Evolutionary conservation across 2,113 vertebrate species (phyloP).

Genomic region (Phoxinus phoxinus): DNA sequence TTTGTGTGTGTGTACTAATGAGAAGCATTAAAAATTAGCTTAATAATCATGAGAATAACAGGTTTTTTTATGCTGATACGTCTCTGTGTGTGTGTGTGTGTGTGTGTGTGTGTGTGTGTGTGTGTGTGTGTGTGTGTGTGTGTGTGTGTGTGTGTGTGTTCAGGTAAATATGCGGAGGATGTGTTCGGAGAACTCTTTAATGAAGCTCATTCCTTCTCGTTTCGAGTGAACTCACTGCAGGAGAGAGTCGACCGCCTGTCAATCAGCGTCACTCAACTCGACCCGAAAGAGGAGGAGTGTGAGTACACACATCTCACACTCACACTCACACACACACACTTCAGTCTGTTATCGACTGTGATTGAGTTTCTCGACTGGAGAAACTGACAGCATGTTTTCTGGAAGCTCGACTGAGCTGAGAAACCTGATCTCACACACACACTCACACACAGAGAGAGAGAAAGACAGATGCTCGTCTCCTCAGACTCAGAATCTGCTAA

Average conservation of each 20-base stretch:
- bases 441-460: not conserved
- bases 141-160: constrained; percentile 28
- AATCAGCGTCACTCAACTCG: constrained; percentile 96
- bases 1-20: too few relatives aligned
- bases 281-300: constrained; percentile 98
- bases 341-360: constrained; percentile 3
- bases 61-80: too few relatives aligned
- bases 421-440: constrained; percentile 13
- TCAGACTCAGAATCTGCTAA: too few relatives aligned
- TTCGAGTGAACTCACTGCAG: constrained; percentile 98
- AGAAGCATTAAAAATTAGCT: not conserved
- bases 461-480: not conserved
- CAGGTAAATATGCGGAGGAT: constrained; percentile 99
- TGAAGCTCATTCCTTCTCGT: constrained; percentile 97
- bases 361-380: constrained; percentile 23
- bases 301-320: constrained; percentile 71
- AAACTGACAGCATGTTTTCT: constrained; percentile 39
- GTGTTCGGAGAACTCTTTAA: constrained; percentile 98
- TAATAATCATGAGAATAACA: not conserved
- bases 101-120: not conserved
- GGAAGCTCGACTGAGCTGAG: constrained; percentile 43
- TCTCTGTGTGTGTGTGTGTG: constrained; percentile 84
- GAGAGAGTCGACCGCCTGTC: constrained; percentile 97
- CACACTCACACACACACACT: not conserved
- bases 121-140: constrained; percentile 25